A percentile compares a stretch with the other conserved stretches of the same genome.
Conservation (phyloP, 2,113 vertebrate species). For the Zosterops borbonicus region DNA sequence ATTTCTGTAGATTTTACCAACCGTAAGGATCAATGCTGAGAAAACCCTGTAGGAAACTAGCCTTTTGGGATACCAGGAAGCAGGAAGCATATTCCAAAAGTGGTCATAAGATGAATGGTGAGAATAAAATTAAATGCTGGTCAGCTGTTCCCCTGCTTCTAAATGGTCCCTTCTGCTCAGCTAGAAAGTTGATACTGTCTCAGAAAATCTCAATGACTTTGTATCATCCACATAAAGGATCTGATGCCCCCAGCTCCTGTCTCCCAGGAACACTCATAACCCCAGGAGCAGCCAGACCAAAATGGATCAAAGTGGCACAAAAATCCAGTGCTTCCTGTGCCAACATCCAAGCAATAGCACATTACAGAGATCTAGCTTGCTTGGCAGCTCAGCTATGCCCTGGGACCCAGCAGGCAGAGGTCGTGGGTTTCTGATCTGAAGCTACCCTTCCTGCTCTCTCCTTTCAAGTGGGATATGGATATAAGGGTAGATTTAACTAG, state of each 20-base stretch:
- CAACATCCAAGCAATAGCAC: not conserved
- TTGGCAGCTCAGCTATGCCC: not conserved
- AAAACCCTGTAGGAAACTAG: not conserved
- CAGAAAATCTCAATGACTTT: not conserved
- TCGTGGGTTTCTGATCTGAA: not conserved
- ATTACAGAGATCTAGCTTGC: not conserved
- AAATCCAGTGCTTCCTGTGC: not conserved
- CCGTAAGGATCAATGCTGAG: not conserved
- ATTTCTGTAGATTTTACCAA: not conserved
- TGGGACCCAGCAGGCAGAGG: not conserved
- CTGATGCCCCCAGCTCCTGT: not conserved
- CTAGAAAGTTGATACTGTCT: not conserved
- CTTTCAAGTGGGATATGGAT: not conserved
- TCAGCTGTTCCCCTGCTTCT: not conserved
- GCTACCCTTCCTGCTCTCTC: not conserved
- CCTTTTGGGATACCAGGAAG: not conserved
- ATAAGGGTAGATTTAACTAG: not conserved
- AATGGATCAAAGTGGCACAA: not conserved
- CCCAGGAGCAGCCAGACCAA: not conserved
- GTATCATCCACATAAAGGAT: not conserved
- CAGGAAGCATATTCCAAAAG: not conserved
- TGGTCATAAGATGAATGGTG: not conserved
- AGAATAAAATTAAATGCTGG: not conserved
- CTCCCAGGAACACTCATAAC: not conserved
- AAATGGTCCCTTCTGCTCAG: not conserved